Percentiles rank a stretch among this genome's conserved stretches.
Conservation (phyloP, 2,888 invertebrate species). For the Entomobrya proxima region DNA sequence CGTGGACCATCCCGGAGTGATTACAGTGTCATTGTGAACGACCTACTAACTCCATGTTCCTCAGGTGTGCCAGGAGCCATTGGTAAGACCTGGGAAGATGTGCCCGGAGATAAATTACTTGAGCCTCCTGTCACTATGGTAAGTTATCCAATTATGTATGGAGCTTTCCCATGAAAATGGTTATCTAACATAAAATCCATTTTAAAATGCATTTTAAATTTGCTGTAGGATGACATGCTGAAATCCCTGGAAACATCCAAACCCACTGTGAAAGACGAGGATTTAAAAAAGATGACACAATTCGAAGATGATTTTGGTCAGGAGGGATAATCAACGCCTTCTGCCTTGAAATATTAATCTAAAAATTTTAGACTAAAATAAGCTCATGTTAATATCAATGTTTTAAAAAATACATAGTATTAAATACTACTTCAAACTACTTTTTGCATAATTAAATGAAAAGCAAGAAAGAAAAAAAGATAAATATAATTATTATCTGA, state of each 20-base stretch:
- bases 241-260: constrained; percentile 94
- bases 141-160: too few relatives aligned
- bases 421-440: too few relatives aligned
- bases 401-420: too few relatives aligned
- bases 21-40: constrained; percentile 88
- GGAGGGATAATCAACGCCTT: constrained; percentile 85
- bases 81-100: constrained; percentile 99
- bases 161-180: too few relatives aligned
- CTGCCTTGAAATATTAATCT: too few relatives aligned
- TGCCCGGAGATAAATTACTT: constrained; percentile 94
- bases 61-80: constrained; percentile 95
- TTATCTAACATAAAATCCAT: not conserved
- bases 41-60: constrained; percentile 96
- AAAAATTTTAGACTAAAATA: too few relatives aligned
- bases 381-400: too few relatives aligned
- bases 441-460: too few relatives aligned
- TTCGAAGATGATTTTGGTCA: constrained; percentile 99
- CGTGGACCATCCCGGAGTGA: constrained; percentile 91
- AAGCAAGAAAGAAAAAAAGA: too few relatives aligned
- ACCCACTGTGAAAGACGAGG: constrained; percentile 98
- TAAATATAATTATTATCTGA: too few relatives aligned
- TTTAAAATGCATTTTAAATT: constrained; percentile 66
- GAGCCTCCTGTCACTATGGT: constrained; percentile 98
- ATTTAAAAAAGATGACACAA: constrained; percentile 92
- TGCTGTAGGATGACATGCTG: constrained; percentile 92